These are phyloP conservation scores for Machaerirhynchus nigripectus DNA, from an alignment of 2,113 vertebrate genomes.

Conservation along the genomic window DNA sequence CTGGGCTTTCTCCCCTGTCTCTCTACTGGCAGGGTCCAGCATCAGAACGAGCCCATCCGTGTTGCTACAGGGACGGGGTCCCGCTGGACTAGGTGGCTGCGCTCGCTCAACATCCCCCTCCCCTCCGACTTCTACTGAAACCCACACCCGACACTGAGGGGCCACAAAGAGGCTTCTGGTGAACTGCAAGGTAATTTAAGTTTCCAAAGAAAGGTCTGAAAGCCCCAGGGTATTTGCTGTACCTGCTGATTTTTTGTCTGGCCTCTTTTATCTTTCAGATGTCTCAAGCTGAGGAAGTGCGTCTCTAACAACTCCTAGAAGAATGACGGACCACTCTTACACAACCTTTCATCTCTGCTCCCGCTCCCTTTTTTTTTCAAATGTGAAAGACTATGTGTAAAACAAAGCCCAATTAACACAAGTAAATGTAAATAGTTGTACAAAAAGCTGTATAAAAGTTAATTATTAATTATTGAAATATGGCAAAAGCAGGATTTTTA, in stretches of 20 bases:
- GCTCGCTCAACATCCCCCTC: constrained; percentile 44
- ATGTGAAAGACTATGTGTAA: constrained; percentile 20
- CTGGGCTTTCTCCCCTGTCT: background rate
- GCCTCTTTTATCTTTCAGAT: constrained; percentile 16
- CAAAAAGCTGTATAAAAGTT: constrained; percentile 42
- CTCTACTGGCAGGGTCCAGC: constrained; percentile 19
- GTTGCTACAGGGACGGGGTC: background rate
- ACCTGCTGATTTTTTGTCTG: background rate
- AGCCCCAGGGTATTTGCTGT: background rate
- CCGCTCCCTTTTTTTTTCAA: background rate
- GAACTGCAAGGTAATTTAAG: constrained; percentile 21
- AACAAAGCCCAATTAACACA: background rate
- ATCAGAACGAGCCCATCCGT: background rate
- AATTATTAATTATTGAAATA: constrained; percentile 17
- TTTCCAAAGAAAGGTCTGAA: background rate
- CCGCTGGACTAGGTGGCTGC: constrained; percentile 54
- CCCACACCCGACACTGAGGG: background rate
- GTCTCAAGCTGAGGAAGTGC: background rate
- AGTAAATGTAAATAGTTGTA: constrained; percentile 67
- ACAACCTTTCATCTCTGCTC: background rate
- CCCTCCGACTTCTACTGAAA: constrained; percentile 50
- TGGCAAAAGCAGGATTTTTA: constrained; percentile 29
- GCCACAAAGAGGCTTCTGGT: background rate
- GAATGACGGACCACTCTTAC: constrained; percentile 13
- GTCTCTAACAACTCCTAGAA: background rate